A percentile compares a stretch with the other conserved stretches of the same genome.
These are phyloP conservation scores for Halichoerus grypus DNA, from an alignment of 2,113 vertebrate species.

Conservation along the genomic window DNA sequence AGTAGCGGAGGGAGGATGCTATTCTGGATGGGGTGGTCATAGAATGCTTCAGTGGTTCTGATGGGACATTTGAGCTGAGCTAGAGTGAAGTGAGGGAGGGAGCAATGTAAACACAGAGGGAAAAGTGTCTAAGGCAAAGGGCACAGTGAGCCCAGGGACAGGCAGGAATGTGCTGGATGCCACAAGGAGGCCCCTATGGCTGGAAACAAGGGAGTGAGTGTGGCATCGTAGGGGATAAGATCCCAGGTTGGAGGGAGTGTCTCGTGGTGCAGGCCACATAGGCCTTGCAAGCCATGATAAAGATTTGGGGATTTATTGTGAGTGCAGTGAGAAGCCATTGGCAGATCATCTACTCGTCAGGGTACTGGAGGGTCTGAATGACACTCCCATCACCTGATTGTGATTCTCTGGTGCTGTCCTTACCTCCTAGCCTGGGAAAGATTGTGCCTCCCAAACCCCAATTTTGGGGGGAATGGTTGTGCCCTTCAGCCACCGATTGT, in stretches of 20 bases:
- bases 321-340: background rate
- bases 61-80: background rate
- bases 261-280: background rate
- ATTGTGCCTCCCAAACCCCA: background rate
- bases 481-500: background rate
- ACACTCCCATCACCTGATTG: background rate
- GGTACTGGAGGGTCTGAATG: background rate
- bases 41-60: background rate
- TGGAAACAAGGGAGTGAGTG: background rate
- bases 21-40: background rate
- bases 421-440: background rate
- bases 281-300: background rate
- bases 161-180: no score
- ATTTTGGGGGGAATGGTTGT: background rate
- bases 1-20: background rate
- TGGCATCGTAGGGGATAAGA: background rate
- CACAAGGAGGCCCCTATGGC: background rate
- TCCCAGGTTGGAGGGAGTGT: background rate
- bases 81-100: background rate
- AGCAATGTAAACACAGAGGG: background rate
- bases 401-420: background rate
- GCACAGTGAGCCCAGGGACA: background rate
- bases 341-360: background rate
- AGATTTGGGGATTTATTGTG: background rate
- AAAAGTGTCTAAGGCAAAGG: background rate